Conservation (phyloP, 2,888 invertebrate species). For the Dendrolimus houi region DNA sequence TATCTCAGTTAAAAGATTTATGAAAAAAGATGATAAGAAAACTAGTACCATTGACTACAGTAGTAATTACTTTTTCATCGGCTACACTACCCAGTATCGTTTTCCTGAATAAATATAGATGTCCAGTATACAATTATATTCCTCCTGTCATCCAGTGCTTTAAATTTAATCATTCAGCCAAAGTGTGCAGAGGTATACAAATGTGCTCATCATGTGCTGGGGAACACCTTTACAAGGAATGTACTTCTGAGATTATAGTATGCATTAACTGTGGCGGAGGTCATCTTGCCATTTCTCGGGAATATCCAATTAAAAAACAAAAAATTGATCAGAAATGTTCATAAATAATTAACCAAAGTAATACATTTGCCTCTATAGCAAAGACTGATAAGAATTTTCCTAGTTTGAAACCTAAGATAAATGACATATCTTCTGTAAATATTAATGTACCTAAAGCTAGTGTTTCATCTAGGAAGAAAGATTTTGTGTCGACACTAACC, state of each 20-base stretch:
- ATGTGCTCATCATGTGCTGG: not conserved
- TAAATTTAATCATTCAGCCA: not conserved
- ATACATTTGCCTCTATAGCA: not conserved
- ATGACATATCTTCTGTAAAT: not conserved
- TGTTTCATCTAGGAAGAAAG: too few relatives aligned
- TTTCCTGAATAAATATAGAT: not conserved
- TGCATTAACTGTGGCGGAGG: not conserved
- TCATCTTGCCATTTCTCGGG: not conserved
- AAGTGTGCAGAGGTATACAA: not conserved
- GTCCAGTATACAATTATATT: not conserved
- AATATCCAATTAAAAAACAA: not conserved
- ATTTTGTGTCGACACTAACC: too few relatives aligned
- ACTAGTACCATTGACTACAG: not conserved
- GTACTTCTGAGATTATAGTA: not conserved
- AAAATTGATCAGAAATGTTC: not conserved
- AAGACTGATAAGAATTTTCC: not conserved
- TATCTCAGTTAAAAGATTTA: not conserved
- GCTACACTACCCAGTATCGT: not conserved
- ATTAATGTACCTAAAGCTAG: not conserved
- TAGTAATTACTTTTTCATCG: not conserved
- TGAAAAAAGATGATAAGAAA: not conserved
- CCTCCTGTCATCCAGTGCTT: not conserved
- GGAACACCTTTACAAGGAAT: not conserved
- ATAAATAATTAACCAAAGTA: not conserved
- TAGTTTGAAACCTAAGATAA: not conserved